Base-by-base conservation (phyloP, 2,888 invertebrate genomes). In the Monopis laevigella region DNA sequence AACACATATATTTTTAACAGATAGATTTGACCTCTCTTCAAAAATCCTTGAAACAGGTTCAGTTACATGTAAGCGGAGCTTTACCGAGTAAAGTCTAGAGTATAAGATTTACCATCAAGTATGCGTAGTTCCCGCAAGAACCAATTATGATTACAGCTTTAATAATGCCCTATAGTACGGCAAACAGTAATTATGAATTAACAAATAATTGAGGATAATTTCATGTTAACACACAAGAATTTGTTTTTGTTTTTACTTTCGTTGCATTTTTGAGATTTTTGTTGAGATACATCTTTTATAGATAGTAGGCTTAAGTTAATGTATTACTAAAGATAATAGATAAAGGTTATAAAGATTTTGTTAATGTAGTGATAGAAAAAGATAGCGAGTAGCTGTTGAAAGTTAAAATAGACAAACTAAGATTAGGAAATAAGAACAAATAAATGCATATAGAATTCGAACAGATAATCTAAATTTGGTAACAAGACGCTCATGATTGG, bases 181-280 rank as follows among this genome's bases (percentile, higher is more conserved):
- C 56, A 51, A 52, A 53, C 49, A 49, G 58, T 64, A 62, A 66
- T 67, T 68, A 64, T 58, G 58, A 60, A 62, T 64, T 63, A 58
- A 57, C 55, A 48, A 55, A 53, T 64, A 65, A 67, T 64, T 68
- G 59, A 46, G 51, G 47, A 52, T 59, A 55, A 62, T 62, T 62
- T 55, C 52, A 40, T 35, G 26, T 27, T 34, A 42, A 50, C 48
- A 39, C 27, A 39, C 40, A 43, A 52, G 52, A 53, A 54, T 53
- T 51, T 50, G 36, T 36, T 36, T 32, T 36, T 19, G 19, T 36
- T 21, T 21, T 36, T 36, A 21, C 18, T n/a, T n/a, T 17, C 32
- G n/a, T 17, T n/a, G 17, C 14, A 32, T 32, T 32, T 32, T 14
- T 13, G 32, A 7, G 8, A 32, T 32, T 32, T 4, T 32, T 32